Conservation (phyloP, 2,888 invertebrate genomes). For the Dasysyrphus albostriatus region DNA sequence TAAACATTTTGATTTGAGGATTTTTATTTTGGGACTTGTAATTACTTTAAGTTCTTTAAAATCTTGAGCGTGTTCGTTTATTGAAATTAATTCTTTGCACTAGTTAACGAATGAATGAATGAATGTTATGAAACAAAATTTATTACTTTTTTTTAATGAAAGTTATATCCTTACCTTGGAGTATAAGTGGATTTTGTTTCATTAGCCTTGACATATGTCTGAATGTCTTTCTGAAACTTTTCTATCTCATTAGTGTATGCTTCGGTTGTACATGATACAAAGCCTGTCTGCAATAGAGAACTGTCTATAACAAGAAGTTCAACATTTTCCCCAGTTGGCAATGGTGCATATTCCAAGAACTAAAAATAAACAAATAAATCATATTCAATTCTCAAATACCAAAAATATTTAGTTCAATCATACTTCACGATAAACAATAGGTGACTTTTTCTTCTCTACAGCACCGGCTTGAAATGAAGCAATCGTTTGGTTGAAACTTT, state of each 20-base stretch:
- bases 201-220: slow-evolving; percentile 78
- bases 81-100: background rate
- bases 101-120: background rate
- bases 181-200: slow-evolving; percentile 76
- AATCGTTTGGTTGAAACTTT: slow-evolving; percentile 80
- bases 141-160: background rate
- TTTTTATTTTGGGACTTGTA: too few relatives aligned
- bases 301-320: slow-evolving; percentile 81
- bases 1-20: background rate
- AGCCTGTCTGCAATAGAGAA: slow-evolving; percentile 78
- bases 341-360: slow-evolving; percentile 77
- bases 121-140: background rate
- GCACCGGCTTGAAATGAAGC: slow-evolving; percentile 77
- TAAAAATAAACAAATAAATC: slow-evolving; percentile 58
- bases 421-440: slow-evolving; percentile 78
- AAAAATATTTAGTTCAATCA: slow-evolving; percentile 45
- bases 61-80: background rate
- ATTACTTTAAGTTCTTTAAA: background rate
- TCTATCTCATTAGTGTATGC: slow-evolving; percentile 79
- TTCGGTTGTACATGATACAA: slow-evolving; percentile 79
- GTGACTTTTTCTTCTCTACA: slow-evolving; percentile 76
- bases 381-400: background rate
- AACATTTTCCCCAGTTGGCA: slow-evolving; percentile 79
- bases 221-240: slow-evolving; percentile 79
- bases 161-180: slow-evolving; percentile 78